These are phyloP conservation scores for Rhopalosiphum maidis DNA, from an alignment of 1,140 invertebrate genomes.

Conservation along the genomic window DNA sequence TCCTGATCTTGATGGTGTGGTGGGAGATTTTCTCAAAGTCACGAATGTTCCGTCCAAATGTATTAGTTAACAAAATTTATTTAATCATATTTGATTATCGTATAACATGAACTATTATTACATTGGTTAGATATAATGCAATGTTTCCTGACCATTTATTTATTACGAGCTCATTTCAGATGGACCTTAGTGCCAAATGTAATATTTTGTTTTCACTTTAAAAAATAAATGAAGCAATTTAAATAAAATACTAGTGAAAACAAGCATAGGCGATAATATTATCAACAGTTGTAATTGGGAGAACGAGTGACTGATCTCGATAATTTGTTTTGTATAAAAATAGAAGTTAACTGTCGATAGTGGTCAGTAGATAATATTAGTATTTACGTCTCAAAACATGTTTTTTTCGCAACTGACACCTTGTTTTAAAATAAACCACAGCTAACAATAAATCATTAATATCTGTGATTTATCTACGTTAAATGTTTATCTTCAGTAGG, in stretches of 20 bases:
- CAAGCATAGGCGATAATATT: not conserved
- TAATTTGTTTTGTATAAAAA: not conserved
- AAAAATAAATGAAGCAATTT: not conserved
- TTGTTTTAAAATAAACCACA: not conserved
- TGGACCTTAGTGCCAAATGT: not conserved
- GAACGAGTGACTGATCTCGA: not conserved
- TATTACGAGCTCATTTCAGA: not conserved
- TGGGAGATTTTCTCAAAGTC: too few relatives aligned
- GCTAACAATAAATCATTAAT: not conserved
- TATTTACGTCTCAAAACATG: not conserved
- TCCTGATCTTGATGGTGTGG: not conserved
- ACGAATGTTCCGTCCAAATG: too few relatives aligned
- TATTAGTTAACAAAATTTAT: too few relatives aligned
- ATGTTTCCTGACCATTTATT: not conserved
- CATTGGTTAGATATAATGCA: not conserved
- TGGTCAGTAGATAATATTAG: not conserved
- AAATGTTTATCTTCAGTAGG: not conserved
- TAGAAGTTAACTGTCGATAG: not conserved
- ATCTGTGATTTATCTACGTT: not conserved
- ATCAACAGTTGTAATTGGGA: not conserved
- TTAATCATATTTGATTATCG: not conserved
- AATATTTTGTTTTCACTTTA: not conserved
- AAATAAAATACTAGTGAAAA: not conserved
- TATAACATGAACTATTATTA: not conserved
- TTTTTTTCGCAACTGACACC: not conserved